Evolutionary conservation across 1,140 invertebrate species (phyloP).

Genomic region (Steinernema khuongi): DNA sequence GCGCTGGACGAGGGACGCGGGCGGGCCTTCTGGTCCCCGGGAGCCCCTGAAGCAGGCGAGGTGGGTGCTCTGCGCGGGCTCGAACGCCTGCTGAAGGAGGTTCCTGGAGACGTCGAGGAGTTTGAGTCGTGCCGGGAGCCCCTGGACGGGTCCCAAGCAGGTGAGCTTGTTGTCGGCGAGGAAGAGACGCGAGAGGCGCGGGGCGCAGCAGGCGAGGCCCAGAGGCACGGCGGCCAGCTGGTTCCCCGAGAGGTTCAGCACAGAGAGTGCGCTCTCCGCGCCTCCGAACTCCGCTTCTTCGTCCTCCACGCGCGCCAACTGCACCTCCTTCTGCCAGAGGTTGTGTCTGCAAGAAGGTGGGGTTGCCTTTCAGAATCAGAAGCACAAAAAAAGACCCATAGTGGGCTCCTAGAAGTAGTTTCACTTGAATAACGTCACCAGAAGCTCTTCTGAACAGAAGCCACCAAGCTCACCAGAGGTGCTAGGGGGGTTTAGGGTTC

Average conservation of each 20-base stretch:
- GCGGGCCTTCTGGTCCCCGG: conserved; percentile 14
- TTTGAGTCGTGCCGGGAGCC: conserved; percentile 78
- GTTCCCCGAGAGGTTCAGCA: conserved; percentile 83
- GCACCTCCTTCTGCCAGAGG: conserved; percentile 53
- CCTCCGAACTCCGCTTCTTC: conserved; percentile 35
- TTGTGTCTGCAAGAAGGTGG: conserved; percentile 32
- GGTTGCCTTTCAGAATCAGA: background rate
- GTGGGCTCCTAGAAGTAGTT: too few species aligned
- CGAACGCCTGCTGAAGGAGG: conserved; percentile 77
- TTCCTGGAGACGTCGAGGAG: conserved; percentile 89
- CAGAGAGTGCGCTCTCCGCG: conserved; percentile 65
- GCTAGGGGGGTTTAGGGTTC: background rate
- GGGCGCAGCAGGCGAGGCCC: conserved; percentile 79
- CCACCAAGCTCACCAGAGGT: too few species aligned
- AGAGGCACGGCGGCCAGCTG: conserved; percentile 77
- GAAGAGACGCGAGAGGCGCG: conserved; percentile 77
- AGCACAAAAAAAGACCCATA: background rate
- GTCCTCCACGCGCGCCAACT: conserved; percentile 56
- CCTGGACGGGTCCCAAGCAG: conserved; percentile 77
- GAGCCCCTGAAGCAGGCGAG: conserved; percentile 20
- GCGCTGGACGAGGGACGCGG: background rate
- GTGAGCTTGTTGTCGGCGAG: conserved; percentile 75
- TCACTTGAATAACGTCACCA: background rate
- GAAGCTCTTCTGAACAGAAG: background rate
- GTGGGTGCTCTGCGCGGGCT: conserved; percentile 13